These are phyloP conservation scores for Eulimnadia texana DNA, from an alignment of 1,140 invertebrate species.

Conservation along the genomic window DNA sequence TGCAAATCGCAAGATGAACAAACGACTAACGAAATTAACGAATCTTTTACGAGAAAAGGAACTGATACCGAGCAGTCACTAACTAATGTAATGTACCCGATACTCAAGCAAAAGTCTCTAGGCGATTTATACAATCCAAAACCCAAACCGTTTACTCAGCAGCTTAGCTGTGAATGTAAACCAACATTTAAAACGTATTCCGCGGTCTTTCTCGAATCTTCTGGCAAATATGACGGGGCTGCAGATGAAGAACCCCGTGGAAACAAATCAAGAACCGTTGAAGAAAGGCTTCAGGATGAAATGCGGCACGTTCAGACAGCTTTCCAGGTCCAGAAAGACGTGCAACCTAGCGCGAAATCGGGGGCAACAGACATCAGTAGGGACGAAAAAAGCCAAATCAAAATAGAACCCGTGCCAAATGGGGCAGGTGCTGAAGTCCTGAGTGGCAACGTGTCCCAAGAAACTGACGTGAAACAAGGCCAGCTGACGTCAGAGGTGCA, in stretches of 20 bases:
- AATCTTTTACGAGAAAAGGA: no score
- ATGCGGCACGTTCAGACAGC: no score
- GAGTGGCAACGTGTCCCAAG: not conserved
- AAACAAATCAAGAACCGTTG: no score
- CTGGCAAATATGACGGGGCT: not conserved
- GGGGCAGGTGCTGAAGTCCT: not conserved
- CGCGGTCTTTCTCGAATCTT: not conserved
- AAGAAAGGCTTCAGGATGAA: no score
- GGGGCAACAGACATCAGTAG: no score
- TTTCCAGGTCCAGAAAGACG: no score
- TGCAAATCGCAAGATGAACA: no score
- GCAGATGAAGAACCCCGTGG: no score
- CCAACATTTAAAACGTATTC: not conserved
- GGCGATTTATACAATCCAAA: conserved; percentile 16
- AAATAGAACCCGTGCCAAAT: no score
- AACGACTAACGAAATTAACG: no score
- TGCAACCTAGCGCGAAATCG: no score
- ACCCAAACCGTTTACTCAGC: conserved; percentile 16
- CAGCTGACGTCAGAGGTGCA: not conserved
- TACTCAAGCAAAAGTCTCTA: conserved; percentile 17
- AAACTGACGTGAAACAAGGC: not conserved
- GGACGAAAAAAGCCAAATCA: no score
- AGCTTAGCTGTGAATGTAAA: not conserved
- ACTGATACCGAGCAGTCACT: not conserved
- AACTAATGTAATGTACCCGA: not conserved